phyloP scores from a whole-genome alignment of 2,113 vertebrate genomes.

The Arvicanthis niloticus region DNA sequence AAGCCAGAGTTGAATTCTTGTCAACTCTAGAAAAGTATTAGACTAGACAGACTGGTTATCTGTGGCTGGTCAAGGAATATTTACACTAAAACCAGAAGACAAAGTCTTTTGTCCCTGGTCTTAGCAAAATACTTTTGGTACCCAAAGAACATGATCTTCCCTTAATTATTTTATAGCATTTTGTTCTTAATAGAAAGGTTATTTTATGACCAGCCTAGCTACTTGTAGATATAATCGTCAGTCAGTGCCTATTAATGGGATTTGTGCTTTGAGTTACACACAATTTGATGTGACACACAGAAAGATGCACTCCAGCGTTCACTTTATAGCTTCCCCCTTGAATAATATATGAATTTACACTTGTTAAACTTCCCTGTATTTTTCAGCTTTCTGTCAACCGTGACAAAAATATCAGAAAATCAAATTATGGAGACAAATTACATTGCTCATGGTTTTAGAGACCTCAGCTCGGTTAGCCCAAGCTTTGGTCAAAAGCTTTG shows the following conservation, averaged over 20 bases:
- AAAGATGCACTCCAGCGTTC: background rate
- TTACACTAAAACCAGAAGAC: constrained; percentile 52
- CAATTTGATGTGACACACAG: background rate
- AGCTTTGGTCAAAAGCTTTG: no score
- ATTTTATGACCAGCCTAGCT: background rate
- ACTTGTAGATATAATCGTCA: background rate
- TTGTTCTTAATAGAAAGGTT: background rate
- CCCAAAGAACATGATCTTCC: background rate
- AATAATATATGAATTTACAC: background rate
- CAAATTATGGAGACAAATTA: background rate
- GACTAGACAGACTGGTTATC: background rate
- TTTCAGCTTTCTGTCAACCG: background rate
- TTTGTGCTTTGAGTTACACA: constrained; percentile 39
- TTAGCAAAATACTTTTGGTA: background rate
- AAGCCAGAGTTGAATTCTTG: background rate
- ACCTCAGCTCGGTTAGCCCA: background rate
- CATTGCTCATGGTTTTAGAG: background rate
- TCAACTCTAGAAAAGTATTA: constrained; percentile 10
- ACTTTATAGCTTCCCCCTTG: background rate
- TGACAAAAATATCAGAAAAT: background rate
- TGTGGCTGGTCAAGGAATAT: background rate
- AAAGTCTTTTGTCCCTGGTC: background rate
- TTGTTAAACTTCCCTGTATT: background rate
- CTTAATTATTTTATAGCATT: constrained; percentile 6
- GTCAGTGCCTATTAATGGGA: background rate